A percentile compares a stretch with the other conserved stretches of the same genome.
Conservation (phyloP, 2,113 vertebrate genomes). For the Percina caprodes region DNA sequence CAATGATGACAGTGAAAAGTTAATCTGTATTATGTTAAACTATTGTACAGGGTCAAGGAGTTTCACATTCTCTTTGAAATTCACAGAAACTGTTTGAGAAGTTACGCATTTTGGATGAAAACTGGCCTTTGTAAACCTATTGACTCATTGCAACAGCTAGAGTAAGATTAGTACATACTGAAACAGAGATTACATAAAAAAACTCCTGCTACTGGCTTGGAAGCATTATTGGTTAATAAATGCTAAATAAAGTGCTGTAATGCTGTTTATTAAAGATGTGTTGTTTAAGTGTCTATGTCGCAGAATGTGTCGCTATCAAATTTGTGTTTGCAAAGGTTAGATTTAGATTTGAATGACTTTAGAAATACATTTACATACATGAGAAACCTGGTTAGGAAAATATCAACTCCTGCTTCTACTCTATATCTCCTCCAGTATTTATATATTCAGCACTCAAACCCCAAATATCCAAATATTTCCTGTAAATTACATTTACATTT, state of each 20-base stretch:
- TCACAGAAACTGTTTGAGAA: background rate
- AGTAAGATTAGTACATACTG: too few relatives aligned
- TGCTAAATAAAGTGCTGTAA: too few relatives aligned
- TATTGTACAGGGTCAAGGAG: too few relatives aligned
- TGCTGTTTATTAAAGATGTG: too few relatives aligned
- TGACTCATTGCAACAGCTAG: background rate
- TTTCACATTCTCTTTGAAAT: background rate
- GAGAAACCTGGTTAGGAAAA: background rate
- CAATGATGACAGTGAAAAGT: background rate
- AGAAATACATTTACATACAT: background rate
- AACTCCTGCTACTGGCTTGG: too few relatives aligned
- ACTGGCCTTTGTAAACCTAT: background rate
- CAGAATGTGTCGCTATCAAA: too few relatives aligned
- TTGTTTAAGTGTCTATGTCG: too few relatives aligned
- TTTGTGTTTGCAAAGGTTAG: too few relatives aligned
- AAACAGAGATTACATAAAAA: too few relatives aligned
- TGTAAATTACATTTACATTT: background rate
- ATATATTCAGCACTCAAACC: too few relatives aligned
- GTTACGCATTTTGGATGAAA: background rate
- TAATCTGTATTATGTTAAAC: background rate
- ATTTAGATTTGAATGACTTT: too few relatives aligned
- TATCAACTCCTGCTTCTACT: background rate
- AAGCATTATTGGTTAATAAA: too few relatives aligned
- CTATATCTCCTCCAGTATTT: background rate
- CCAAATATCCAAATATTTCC: background rate